A percentile compares a stretch with the other conserved stretches of the same genome.
Conservation (phyloP, 2,888 invertebrate species). For the Leptopilina myrica region DNA sequence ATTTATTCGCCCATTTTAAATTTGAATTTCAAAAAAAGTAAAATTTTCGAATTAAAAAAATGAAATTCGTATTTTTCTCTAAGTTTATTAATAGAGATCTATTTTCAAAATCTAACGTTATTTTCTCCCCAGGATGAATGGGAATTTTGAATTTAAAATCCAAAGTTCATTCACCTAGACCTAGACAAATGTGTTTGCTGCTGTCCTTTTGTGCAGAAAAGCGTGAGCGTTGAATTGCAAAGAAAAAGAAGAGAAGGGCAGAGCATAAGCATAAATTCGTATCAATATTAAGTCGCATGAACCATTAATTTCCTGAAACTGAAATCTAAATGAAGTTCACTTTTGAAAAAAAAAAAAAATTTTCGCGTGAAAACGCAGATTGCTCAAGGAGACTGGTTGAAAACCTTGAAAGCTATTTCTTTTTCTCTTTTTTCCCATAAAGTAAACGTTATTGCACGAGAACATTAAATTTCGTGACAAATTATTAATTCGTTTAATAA, state of each 20-base stretch:
- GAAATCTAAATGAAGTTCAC: not conserved
- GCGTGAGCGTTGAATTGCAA: conserved; percentile 18
- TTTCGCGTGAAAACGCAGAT: conserved; percentile 20
- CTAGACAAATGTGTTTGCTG: conserved; percentile 10
- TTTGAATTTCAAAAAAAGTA: no score
- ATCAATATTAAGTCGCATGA: conserved; percentile 24
- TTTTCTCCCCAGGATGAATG: not conserved
- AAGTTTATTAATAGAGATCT: no score
- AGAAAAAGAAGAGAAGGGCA: not conserved
- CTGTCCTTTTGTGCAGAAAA: conserved; percentile 27
- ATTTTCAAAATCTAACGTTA: no score
- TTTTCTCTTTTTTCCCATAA: not conserved
- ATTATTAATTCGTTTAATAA: not conserved
- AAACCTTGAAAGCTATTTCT: conserved; percentile 27
- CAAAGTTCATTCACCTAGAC: conserved; percentile 5
- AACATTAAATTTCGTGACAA: conserved; percentile 10
- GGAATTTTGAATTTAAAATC: not conserved
- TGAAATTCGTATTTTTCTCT: no score
- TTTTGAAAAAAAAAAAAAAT: not conserved
- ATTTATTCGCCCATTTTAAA: no score
- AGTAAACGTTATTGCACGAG: conserved; percentile 14
- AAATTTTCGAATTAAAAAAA: no score
- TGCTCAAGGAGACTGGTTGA: conserved; percentile 34
- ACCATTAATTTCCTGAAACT: conserved; percentile 33
- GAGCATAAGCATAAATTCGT: conserved; percentile 19